Evolutionary conservation across 2,797 vertebrate species (phyloP).

Genomic region (Crypturellus tataupa): DNA sequence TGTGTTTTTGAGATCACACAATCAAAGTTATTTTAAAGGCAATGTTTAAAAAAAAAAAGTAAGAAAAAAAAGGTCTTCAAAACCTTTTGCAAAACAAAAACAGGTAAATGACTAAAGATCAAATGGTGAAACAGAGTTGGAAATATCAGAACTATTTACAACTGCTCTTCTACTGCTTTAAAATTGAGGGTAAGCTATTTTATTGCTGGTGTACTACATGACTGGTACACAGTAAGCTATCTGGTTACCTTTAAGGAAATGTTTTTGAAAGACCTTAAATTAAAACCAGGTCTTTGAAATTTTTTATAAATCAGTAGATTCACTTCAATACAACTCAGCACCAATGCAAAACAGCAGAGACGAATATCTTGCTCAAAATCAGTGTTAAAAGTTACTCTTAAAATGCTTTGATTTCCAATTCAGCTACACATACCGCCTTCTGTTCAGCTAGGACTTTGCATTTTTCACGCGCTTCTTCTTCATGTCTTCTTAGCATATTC

Average conservation of each 20-base stretch:
- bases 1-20: conserved; percentile 2
- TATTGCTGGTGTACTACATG: background rate
- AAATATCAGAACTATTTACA: background rate
- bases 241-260: background rate
- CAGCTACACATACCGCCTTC: conserved; percentile 89
- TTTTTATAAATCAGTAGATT: background rate
- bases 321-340: background rate
- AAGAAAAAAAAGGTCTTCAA: background rate
- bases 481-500: conserved; percentile 89
- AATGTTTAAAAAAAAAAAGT: background rate
- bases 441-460: conserved; percentile 96
- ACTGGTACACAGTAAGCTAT: background rate
- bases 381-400: background rate
- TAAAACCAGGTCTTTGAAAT: background rate
- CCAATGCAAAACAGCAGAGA: background rate
- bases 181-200: background rate
- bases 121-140: background rate
- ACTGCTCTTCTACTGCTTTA: background rate
- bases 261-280: background rate
- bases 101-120: background rate
- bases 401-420: conserved; percentile 15
- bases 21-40: background rate
- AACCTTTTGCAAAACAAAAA: conserved; percentile 9
- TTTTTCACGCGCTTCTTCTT: conserved; percentile 94
- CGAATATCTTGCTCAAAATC: conserved; percentile 36